Evolutionary conservation across 2,888 invertebrate genomes (phyloP).

Genomic region (Euclidia mi): DNA sequence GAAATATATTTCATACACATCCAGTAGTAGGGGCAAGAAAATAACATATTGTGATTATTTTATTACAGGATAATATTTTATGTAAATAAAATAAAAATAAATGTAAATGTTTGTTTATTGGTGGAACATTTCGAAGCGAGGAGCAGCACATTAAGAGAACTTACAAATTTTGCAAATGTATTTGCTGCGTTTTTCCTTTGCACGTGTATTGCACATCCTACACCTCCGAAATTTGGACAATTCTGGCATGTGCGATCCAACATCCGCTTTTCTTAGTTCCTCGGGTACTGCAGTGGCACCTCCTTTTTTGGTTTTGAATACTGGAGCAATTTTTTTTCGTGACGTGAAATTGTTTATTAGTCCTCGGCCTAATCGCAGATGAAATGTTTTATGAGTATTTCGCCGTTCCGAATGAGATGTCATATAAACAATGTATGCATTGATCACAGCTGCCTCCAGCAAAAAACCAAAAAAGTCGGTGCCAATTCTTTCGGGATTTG

Average conservation of each 20-base stretch:
- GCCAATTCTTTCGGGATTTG: constrained; percentile 22
- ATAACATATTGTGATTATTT: too few relatives aligned
- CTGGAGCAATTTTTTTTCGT: too few relatives aligned
- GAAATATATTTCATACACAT: too few relatives aligned
- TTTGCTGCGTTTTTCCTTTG: constrained; percentile 27
- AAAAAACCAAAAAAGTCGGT: constrained; percentile 21
- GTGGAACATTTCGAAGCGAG: too few relatives aligned
- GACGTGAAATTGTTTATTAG: constrained; percentile 4
- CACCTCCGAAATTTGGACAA: too few relatives aligned
- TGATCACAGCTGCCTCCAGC: constrained; percentile 21
- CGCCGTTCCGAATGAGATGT: constrained; percentile 5
- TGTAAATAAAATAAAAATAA: too few relatives aligned
- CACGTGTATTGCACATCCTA: constrained; percentile 28
- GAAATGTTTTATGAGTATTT: constrained; percentile 8
- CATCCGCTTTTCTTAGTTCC: too few relatives aligned
- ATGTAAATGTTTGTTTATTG: constrained; percentile 6
- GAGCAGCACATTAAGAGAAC: constrained; percentile 27
- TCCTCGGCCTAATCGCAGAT: constrained; percentile 3
- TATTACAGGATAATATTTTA: too few relatives aligned
- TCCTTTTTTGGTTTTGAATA: too few relatives aligned
- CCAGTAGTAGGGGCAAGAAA: too few relatives aligned
- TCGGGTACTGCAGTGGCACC: too few relatives aligned
- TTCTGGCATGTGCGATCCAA: too few relatives aligned
- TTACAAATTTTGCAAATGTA: constrained; percentile 30
- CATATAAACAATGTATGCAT: constrained; percentile 24